phyloP scores from a whole-genome alignment of 2,888 invertebrate species.

The Ephialtes manifestator region DNA sequence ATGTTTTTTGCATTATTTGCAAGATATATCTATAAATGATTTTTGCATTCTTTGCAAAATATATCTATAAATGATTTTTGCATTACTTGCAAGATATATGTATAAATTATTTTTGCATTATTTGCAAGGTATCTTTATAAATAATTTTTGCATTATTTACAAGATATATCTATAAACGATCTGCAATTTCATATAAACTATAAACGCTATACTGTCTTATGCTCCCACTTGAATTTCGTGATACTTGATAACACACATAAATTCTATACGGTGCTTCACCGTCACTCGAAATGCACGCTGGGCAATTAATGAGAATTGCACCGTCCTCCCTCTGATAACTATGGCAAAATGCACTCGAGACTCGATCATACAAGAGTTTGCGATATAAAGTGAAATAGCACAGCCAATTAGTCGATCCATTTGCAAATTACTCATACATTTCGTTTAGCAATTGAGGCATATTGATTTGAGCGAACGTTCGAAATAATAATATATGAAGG shows the following conservation, averaged over 20 bases:
- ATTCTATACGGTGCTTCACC: too few relatives aligned
- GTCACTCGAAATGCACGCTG: neutral
- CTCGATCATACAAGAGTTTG: neutral
- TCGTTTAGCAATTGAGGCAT: neutral
- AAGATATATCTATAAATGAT: neutral
- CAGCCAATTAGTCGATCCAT: slow-evolving; percentile 6
- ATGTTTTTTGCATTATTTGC: neutral
- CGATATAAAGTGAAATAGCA: neutral
- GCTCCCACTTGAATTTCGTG: too few relatives aligned
- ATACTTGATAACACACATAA: too few relatives aligned
- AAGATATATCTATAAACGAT: neutral
- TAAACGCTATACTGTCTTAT: too few relatives aligned
- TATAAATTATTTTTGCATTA: neutral
- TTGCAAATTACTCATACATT: neutral
- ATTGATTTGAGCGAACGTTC: neutral
- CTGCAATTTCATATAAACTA: neutral
- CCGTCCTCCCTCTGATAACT: too few relatives aligned
- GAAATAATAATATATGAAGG: neutral
- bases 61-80: neutral
- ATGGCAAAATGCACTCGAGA: neutral
- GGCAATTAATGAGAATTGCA: neutral
- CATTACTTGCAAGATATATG: neutral
- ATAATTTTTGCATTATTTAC: too few relatives aligned
- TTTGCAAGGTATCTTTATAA: neutral
- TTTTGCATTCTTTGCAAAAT: neutral